Percentiles rank a stretch among this genome's conserved stretches.
Conservation (phyloP, 37 sponge, comb jelly and placozoan species). For the Halichondria panicea region DNA sequence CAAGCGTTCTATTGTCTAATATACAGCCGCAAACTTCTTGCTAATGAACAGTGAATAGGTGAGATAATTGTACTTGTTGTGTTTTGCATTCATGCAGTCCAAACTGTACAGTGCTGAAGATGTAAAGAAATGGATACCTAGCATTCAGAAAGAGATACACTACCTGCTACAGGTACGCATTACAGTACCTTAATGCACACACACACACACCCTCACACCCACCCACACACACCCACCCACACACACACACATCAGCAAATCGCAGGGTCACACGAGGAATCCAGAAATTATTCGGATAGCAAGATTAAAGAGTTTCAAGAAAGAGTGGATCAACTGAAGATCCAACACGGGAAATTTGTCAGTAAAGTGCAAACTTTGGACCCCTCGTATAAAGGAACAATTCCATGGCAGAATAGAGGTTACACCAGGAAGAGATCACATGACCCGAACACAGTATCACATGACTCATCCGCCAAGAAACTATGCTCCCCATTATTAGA, state of each 20-base stretch:
- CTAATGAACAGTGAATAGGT: too few species aligned
- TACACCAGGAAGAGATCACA: conserved; percentile 56
- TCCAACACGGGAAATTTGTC: conserved; percentile 63
- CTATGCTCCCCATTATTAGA: conserved; percentile 18
- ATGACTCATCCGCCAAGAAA: neutral
- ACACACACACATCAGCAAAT: conserved; percentile 31
- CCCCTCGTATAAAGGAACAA: conserved; percentile 31
- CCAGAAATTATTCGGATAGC: conserved; percentile 54
- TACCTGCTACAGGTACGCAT: conserved; percentile 44
- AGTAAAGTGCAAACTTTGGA: conserved; percentile 54
- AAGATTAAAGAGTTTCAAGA: conserved; percentile 64
- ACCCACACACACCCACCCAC: neutral
- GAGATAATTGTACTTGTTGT: too few species aligned
- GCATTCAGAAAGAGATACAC: conserved; percentile 62
- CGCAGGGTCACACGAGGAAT: conserved; percentile 20
- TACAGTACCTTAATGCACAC: neutral
- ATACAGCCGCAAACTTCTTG: too few species aligned
- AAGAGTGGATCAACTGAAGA: conserved; percentile 52
- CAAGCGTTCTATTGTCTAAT: too few species aligned
- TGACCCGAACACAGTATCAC: neutral
- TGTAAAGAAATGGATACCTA: conserved; percentile 81
- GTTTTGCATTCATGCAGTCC: conserved; percentile 21
- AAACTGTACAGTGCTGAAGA: conserved; percentile 59
- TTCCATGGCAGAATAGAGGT: conserved; percentile 69
- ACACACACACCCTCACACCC: neutral